Evolutionary conservation across 2,888 invertebrate genomes (phyloP), one percentile per base, ranked within the genome.

Genomic region (Thera britannica): DNA sequence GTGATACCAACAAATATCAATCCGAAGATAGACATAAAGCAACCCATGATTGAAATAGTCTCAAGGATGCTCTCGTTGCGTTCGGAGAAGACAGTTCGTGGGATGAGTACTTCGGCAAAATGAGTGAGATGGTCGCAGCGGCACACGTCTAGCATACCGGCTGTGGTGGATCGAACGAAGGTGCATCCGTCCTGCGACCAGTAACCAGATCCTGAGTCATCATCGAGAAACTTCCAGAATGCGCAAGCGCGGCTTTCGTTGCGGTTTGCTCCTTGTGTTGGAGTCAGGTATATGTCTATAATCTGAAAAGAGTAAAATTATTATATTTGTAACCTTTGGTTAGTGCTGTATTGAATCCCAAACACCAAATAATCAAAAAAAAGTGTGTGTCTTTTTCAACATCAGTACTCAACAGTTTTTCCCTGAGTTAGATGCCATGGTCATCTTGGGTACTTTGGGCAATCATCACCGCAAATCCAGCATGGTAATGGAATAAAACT

Each of bases 71-170:
- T 61, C 73, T 94, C 93, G 75, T 94, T 82, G 41, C 60, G 64
- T 65, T 90, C 86, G 12, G 89, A 87, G 75, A 89, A 90, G 0
- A 85, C 85, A 0, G 88, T 78, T 64, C 85, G 82, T 0, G 87
- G 89, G 34, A 92, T 83, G 12, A 95, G 84, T 2, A 95, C 84
- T 71, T 95, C 90, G 0, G 95, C 95, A 78, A 95, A 95, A 79
- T 95, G 95, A 0, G 95, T 95, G 58, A 95, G 88, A 77, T 95
- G 95, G 41, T 88, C 83, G 79, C 94, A 95, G 7, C 91, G 83
- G 75, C 95, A 95, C 34, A 89, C 84, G 74, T 94, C 94, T 44
- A 94, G 81, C 64, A 78, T 74, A 2, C 88, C 88, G 0, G 76
- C 72, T 0, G 77, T 72, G 0, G 81, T 73, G 2, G 89, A 80